Evolutionary conservation across 2,888 invertebrate genomes (phyloP).

Genomic region (Caenorhabditis sulstoni): DNA sequence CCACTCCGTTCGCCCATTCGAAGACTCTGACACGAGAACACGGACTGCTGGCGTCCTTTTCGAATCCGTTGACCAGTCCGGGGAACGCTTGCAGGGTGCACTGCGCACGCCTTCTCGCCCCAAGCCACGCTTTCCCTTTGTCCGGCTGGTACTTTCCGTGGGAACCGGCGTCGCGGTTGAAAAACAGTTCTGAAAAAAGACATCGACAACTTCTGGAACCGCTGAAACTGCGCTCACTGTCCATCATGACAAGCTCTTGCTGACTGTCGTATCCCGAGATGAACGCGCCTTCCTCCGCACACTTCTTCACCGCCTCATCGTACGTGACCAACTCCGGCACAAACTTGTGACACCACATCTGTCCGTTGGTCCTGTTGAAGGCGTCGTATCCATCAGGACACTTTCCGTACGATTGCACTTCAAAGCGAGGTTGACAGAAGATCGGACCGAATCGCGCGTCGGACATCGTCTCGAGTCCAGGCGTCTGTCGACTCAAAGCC

Average conservation of each 20-base stretch:
- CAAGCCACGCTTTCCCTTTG: background rate
- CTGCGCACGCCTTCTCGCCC: background rate
- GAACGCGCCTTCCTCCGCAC: background rate
- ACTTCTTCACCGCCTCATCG: background rate
- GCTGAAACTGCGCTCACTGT: background rate
- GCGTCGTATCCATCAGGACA: background rate
- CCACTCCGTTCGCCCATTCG: slow-evolving; percentile 8
- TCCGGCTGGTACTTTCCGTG: too few species aligned
- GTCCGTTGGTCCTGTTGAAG: background rate
- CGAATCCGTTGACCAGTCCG: background rate
- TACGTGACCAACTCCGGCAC: background rate
- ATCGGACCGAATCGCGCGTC: slow-evolving; percentile 1
- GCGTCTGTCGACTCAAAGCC: background rate
- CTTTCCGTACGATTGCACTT: background rate
- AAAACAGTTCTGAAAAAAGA: background rate
- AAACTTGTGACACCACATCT: slow-evolving; percentile 5
- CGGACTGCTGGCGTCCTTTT: background rate
- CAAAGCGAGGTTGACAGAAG: slow-evolving; percentile 1
- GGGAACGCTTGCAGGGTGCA: background rate
- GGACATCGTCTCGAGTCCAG: slow-evolving; percentile 1
- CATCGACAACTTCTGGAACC: too few species aligned
- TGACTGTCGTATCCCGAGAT: background rate
- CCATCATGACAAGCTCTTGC: background rate
- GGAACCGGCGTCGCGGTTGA: too few species aligned
- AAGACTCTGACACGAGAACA: background rate